A percentile compares a stretch with the other conserved stretches of the same genome.
Conservation (phyloP, 2,797 vertebrate species). For the Thunnus albacares region DNA sequence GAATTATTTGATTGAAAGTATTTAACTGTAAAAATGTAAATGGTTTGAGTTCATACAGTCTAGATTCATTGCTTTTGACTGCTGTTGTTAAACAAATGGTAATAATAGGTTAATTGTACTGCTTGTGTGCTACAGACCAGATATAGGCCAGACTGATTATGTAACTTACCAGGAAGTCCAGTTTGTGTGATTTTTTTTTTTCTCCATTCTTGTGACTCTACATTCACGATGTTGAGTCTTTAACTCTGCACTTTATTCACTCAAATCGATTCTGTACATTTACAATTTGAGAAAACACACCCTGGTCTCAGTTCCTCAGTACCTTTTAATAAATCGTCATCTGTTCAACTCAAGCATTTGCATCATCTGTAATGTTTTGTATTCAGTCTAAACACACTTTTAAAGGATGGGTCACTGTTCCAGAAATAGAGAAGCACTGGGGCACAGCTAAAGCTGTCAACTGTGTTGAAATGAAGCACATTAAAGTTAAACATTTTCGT, state of each 20-base stretch:
- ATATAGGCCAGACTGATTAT: too few relatives aligned
- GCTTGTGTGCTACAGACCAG: too few relatives aligned
- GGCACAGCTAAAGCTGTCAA: not conserved
- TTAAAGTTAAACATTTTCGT: not conserved
- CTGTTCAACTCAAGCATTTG: not conserved
- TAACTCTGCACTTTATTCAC: too few relatives aligned
- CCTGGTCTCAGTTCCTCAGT: not conserved
- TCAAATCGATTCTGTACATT: not conserved
- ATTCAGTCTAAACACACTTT: not conserved
- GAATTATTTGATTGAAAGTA: not conserved
- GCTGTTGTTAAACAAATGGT: not conserved
- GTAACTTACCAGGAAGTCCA: too few relatives aligned
- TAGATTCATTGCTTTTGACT: not conserved
- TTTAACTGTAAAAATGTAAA: conserved; percentile 13
- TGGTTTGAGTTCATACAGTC: not conserved
- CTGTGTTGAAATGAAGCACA: not conserved
- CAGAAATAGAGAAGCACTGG: not conserved
- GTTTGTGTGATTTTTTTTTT: too few relatives aligned
- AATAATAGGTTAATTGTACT: not conserved
- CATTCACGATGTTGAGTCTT: too few relatives aligned
- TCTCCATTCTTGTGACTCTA: too few relatives aligned
- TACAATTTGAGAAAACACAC: not conserved
- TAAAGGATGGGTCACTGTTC: not conserved
- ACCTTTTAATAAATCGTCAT: not conserved
- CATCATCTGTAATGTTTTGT: not conserved